phyloP scores from a whole-genome alignment of 2,797 vertebrate species.

The Helicolenus hilgendorfi region DNA sequence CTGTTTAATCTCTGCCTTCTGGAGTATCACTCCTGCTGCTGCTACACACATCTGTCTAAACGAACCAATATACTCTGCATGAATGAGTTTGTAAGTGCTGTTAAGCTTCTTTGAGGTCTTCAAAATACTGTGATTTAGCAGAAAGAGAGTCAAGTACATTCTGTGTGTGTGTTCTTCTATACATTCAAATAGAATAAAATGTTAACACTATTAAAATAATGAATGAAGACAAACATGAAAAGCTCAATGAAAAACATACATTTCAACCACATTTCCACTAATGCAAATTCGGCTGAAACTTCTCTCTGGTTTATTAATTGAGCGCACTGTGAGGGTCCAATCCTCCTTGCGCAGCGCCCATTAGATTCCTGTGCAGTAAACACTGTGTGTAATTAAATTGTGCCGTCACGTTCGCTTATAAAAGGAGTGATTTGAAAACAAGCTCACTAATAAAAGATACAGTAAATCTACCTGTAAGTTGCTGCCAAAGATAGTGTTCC shows the following conservation, averaged over 20 bases:
- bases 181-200: background rate
- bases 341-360: background rate
- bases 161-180: background rate
- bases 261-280: conserved; percentile 6
- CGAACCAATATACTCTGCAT: background rate
- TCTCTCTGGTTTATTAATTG: conserved; percentile 40
- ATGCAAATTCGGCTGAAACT: conserved; percentile 27
- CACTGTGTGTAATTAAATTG: conserved; percentile 36
- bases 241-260: conserved; percentile 36
- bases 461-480: conserved; percentile 9
- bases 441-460: conserved; percentile 17
- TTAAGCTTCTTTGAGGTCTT: background rate
- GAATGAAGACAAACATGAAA: conserved; percentile 15
- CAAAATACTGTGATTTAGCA: background rate
- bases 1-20: conserved; percentile 11
- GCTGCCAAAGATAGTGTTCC: background rate
- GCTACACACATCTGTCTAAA: background rate
- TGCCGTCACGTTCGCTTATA: conserved; percentile 1
- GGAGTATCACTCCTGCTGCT: background rate
- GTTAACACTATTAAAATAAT: background rate
- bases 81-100: background rate
- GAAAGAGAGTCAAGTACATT: background rate
- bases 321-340: background rate
- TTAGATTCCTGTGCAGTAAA: conserved; percentile 43
- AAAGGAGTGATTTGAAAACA: conserved; percentile 15